A percentile compares a stretch with the other conserved stretches of the same genome.
These are phyloP conservation scores for Calonectris borealis DNA, from an alignment of 2,113 vertebrate genomes.

Conservation along the genomic window DNA sequence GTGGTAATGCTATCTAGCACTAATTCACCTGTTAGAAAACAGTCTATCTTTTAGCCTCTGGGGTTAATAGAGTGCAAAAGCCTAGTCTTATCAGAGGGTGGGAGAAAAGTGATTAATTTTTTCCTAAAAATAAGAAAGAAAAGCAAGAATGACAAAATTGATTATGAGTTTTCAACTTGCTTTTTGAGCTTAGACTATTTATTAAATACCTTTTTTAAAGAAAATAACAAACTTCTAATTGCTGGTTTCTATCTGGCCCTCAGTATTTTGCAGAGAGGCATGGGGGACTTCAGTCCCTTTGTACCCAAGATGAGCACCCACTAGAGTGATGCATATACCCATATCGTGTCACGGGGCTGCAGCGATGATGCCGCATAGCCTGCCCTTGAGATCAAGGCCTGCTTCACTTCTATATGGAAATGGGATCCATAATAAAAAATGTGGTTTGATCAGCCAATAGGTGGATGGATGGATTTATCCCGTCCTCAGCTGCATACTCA, in stretches of 20 bases:
- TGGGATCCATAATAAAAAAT: neutral
- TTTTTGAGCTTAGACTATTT: slow-evolving; percentile 53
- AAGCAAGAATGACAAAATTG: slow-evolving; percentile 65
- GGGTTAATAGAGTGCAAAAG: slow-evolving; percentile 83
- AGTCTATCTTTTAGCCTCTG: slow-evolving; percentile 72
- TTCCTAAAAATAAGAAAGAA: slow-evolving; percentile 72
- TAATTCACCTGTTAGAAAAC: slow-evolving; percentile 78
- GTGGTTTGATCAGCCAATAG: neutral
- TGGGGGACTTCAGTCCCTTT: neutral
- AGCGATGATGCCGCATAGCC: accelerated
- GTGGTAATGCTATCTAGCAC: slow-evolving; percentile 78
- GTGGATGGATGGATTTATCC: neutral
- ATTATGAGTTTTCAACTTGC: slow-evolving; percentile 62
- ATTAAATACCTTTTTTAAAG: slow-evolving; percentile 45
- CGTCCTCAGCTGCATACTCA: neutral
- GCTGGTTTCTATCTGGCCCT: neutral
- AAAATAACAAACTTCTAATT: slow-evolving; percentile 52
- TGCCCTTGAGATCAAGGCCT: neutral
- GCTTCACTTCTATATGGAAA: neutral
- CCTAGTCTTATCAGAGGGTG: slow-evolving; percentile 72
- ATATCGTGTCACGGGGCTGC: accelerated
- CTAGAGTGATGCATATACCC: neutral
- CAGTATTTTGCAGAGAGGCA: neutral
- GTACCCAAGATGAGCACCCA: neutral
- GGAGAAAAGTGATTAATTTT: slow-evolving; percentile 75